phyloP scores from a whole-genome alignment of 2,797 vertebrate genomes.

The Falco berigora region DNA sequence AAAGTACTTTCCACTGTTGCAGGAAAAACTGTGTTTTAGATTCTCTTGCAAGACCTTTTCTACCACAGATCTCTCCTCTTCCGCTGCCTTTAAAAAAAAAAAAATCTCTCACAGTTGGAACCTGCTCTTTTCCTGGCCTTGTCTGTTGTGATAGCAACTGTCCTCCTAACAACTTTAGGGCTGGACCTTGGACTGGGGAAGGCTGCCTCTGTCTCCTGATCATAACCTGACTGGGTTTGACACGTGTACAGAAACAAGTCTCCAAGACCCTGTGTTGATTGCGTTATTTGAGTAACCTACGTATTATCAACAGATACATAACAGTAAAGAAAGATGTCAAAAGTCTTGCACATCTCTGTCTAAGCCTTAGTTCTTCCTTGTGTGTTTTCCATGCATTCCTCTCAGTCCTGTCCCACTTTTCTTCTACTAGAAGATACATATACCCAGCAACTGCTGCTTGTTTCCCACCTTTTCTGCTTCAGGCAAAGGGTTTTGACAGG shows the following conservation, averaged over 20 bases:
- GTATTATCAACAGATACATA: neutral
- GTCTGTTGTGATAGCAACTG: neutral
- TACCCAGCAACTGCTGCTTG: neutral
- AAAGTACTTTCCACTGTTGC: neutral
- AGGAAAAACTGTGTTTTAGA: neutral
- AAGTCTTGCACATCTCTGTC: neutral
- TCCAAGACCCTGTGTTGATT: neutral
- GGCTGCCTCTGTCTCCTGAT: neutral
- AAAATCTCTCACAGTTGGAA: neutral
- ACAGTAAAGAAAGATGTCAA: neutral
- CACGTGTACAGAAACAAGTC: neutral
- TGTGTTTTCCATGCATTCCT: neutral
- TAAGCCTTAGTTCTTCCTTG: neutral
- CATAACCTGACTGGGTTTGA: neutral
- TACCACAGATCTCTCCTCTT: neutral
- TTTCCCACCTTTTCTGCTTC: neutral
- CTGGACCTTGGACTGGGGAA: neutral
- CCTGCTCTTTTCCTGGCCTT: neutral
- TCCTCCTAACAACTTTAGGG: neutral
- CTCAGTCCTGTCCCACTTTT: neutral
- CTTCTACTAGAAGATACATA: neutral
- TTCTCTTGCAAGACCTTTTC: neutral
- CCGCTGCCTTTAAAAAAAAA: neutral
- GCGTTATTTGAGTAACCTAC: neutral
- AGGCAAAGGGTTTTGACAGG: neutral